Evolutionary conservation across 2,797 vertebrate genomes (phyloP), one percentile per base, ranked within the genome.

Genomic region (Hapalemur alaotrensis): DNA sequence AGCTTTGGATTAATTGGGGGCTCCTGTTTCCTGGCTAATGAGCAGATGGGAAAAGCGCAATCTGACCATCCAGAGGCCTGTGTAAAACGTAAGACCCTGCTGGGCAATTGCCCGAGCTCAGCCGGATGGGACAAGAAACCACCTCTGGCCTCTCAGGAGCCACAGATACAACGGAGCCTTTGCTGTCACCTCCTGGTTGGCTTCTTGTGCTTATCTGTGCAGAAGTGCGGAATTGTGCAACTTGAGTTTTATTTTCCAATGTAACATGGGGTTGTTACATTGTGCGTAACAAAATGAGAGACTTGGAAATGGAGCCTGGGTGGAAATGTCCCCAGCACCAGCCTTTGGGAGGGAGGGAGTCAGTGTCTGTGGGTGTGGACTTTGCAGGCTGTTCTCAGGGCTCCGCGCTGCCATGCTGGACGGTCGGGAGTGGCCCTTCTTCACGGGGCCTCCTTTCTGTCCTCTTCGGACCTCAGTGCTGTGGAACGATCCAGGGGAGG

Each of bases 41-140:
- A 46, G 52, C 46, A 52, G 41, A 52, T 23, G 59, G 67, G 46
- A 61, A 92, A 82, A 93, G 82, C 35, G 23, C 4, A 30, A 22
- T 28, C 73, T 10, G 11, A 41, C 48, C 2, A 0, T 18, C 48
- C 15, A 52, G 88, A 52, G 38, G 41, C 41, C 89, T 11, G 14
- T 15, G 15, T 38, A 63, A 76, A n/a, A 76, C 14, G 0, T 35
- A 30, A 5, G 73, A 23, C 43, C n/a, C 10, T 52, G 32, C 57
- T 7, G 48, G n/a, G 48, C 2, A 2, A 2, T 1, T 2, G 8
- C 2, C 17, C 4, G 5, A 38, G 54, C 48, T 17, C n/a, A 0
- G 32, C 0, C 6, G 10, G 41, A 52, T 1, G 5, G 75, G 61
- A 30, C 4, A 17, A 6, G 25, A 73, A 38, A 54, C 22, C 12